phyloP scores from a whole-genome alignment of 2,888 invertebrate species.

The Synanthedon formicaeformis region DNA sequence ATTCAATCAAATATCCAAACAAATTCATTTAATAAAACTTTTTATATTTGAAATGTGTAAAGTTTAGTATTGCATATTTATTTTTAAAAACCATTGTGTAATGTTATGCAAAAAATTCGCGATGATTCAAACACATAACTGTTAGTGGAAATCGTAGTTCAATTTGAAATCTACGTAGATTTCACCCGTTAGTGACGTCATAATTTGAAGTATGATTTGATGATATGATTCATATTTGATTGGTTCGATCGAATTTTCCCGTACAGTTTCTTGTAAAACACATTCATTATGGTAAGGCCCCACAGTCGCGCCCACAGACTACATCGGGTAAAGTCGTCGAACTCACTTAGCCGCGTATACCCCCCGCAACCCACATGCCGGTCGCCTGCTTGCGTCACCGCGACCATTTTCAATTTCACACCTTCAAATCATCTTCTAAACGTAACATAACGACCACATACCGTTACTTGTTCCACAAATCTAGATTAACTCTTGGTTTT shows the following conservation, averaged over 20 bases:
- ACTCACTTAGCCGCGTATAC: constrained; percentile 18
- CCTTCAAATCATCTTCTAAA: constrained; percentile 27
- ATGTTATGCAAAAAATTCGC: no score
- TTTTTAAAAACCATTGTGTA: no score
- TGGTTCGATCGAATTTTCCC: constrained; percentile 22
- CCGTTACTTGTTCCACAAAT: constrained; percentile 16
- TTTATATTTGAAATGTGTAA: no score
- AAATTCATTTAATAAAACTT: no score
- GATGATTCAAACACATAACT: no score
- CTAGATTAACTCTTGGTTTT: neutral
- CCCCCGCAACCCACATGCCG: constrained; percentile 6
- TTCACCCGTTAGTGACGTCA: neutral
- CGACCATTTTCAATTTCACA: constrained; percentile 23
- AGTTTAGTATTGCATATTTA: no score
- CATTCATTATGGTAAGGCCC: constrained; percentile 7
- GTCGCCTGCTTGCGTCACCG: constrained; percentile 2
- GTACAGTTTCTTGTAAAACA: constrained; percentile 20
- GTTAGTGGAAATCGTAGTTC: no score
- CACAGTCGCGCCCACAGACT: constrained; percentile 9
- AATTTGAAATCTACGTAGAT: no score
- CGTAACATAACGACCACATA: constrained; percentile 14
- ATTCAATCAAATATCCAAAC: no score
- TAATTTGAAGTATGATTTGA: neutral
- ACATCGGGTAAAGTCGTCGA: constrained; percentile 27
- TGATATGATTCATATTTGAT: constrained; percentile 22